Evolutionary conservation across 2,113 vertebrate genomes (phyloP).

Genomic region (Thermophis baileyi): DNA sequence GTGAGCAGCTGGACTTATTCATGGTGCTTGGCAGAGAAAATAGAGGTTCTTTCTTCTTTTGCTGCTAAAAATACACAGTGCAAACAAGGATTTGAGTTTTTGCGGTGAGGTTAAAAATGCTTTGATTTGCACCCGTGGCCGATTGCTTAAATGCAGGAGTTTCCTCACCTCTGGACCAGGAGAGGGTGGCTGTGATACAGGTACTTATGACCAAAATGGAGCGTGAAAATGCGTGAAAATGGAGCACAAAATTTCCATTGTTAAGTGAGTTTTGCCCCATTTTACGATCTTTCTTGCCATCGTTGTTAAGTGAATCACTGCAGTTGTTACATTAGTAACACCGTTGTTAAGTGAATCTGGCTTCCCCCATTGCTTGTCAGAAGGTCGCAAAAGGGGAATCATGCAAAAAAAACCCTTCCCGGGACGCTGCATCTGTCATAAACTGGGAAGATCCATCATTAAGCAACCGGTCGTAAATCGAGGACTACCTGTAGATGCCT

Average conservation of each 20-base stretch:
- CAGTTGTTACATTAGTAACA: too few relatives aligned
- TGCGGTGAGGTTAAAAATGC: background rate
- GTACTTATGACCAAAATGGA: background rate
- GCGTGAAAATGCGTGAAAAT: too few relatives aligned
- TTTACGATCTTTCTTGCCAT: too few relatives aligned
- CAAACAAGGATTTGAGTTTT: background rate
- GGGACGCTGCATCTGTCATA: too few relatives aligned
- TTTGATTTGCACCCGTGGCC: background rate
- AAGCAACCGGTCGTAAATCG: too few relatives aligned
- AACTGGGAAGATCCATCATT: too few relatives aligned
- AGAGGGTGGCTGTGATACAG: background rate
- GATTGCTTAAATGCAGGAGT: background rate
- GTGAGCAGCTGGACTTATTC: background rate
- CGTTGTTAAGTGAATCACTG: too few relatives aligned
- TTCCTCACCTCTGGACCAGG: background rate
- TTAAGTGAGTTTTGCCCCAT: background rate
- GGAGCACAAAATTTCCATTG: too few relatives aligned
- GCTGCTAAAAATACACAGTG: background rate
- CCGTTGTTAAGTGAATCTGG: background rate
- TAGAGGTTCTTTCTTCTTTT: background rate
- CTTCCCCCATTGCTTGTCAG: background rate
- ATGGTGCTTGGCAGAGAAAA: background rate
- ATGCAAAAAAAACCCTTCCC: fast-evolving
- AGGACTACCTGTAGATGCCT: too few relatives aligned
- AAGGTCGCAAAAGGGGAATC: background rate